Evolutionary conservation across 30 jellyfish, hydroid and myxozoan genomes (phyloP), one percentile per base, ranked within the genome.

Genomic region (Chironex yamaguchii): DNA sequence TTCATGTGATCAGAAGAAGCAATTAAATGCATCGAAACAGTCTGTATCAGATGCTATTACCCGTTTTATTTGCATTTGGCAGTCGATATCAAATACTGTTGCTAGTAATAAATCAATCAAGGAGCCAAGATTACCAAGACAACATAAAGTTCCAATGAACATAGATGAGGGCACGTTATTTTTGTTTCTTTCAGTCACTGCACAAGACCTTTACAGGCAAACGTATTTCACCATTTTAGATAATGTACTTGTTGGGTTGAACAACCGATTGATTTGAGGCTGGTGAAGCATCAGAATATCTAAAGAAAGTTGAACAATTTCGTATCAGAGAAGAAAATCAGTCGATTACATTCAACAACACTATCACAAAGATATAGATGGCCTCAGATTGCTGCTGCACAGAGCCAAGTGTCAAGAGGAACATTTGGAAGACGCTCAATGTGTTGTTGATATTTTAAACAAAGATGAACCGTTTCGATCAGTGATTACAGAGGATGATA

Each of bases 81-180:
- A 51, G 89, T 53, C 89, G 62, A 22, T 77, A 42, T 22, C 26
- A 52, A 34, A 58, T 52, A 68, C 89, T 4, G 36, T 51, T 22
- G 32, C 79, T 27, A 67, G 54, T 24, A 32, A 66, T 67, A 69
- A 17, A 32, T 51, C 62, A 17, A 29, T 75, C 23, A 34, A 77
- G 2, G 80, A 58, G 89, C 89, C 89, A 77, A 77, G 63, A 53
- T 33, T 77, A 77, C 54, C 80, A 31, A 53, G 80, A 34, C 89
- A 52, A 34, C 89, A n/a, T 33, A 23, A 77, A 34, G 79, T 77
- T 33, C 80, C 89, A 77, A 54, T 67, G 63, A 23, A 68, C 20
- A 77, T 30, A 14, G 20, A 30, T 26, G 79, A 77, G 79, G 85
- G 89, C 13, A 77, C 49, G 14, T 67, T 42, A 77, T 31, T 22